Percentiles rank a stretch among this genome's conserved stretches.
phyloP scores from a whole-genome alignment of 2,113 vertebrate genomes.

The Orcinus orca region DNA sequence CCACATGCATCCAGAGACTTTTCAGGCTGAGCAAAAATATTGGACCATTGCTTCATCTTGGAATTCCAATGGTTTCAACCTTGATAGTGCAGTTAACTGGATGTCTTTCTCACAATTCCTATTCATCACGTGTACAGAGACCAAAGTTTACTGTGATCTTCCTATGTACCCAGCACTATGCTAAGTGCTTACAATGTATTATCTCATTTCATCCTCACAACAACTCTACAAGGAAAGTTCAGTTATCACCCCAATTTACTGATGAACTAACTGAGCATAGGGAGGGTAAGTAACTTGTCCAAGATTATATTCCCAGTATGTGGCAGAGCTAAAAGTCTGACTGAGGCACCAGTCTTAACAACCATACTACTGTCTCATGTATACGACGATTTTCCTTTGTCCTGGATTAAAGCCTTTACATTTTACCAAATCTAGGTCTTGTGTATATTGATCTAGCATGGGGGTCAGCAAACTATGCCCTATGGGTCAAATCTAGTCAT shows the following conservation, averaged over 20 bases:
- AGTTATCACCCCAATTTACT: not conserved
- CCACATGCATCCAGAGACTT: not conserved
- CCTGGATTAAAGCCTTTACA: not conserved
- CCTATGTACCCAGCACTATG: not conserved
- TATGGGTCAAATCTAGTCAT: not conserved
- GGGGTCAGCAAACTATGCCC: not conserved
- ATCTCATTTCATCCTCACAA: not conserved
- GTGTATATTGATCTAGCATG: not conserved
- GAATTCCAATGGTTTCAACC: not conserved
- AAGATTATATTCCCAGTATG: not conserved
- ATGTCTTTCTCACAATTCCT: not conserved
- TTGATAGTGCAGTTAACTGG: not conserved
- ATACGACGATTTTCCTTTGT: not conserved
- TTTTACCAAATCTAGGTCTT: not conserved
- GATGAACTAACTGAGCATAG: not conserved
- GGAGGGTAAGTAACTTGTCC: not conserved
- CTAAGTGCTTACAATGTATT: not conserved
- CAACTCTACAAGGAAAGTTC: not conserved
- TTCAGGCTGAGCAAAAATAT: not conserved
- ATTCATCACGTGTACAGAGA: not conserved
- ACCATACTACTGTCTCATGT: rapidly evolving
- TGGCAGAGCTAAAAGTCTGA: not conserved
- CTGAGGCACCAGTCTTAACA: not conserved
- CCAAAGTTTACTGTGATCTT: not conserved
- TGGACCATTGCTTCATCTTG: not conserved